Evolutionary conservation across 2,888 invertebrate species (phyloP), one percentile per base, ranked within the genome.

Genomic region (Leucophenga montana): DNA sequence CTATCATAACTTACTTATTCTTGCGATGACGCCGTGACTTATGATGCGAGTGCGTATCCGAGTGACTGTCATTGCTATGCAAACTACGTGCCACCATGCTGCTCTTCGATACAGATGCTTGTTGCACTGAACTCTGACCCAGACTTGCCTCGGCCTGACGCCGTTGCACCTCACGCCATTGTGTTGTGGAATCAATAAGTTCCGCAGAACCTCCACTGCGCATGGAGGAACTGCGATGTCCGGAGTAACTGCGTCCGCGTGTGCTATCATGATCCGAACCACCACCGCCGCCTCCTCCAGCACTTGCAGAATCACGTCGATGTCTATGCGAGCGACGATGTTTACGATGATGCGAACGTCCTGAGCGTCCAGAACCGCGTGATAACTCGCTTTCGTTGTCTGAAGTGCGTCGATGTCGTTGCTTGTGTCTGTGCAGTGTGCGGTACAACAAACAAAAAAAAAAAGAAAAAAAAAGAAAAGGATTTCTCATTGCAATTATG

Each of bases 361-460:
- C 93, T 8, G 95, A 95, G 77, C 94, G 92, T 16, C 93, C 94
- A 8, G 96, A 96, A 54, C 95, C 93, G 72, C 95, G 93, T 0
- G 96, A 96, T 77, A 95, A 89, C 89, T 97, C 96, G 83, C 96
- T 96, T 89, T 97, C 96, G 77, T 95, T 96, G 86, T 97, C 97
- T 0, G 96, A 96, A 78, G 95, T 92, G 83, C 94, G 91, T 77
- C 95, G 92, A 80, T 95, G 95, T 50, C 95, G 92, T 86, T 95
- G 95, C 82, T 93, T 92, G 87, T 94, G 94, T 84, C 94, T 87
- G 71, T 18, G 16, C 14, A 18, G 46, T 22, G 22, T 3, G 33
- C 13, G n/a, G n/a, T n/a, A n/a, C n/a, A n/a, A n/a, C n/a, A n/a
- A n/a, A n/a, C n/a, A n/a, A n/a, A n/a, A n/a, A n/a, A n/a, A 18